phyloP scores from a whole-genome alignment of 2,797 vertebrate genomes.

The Carcharodon carcharias region DNA sequence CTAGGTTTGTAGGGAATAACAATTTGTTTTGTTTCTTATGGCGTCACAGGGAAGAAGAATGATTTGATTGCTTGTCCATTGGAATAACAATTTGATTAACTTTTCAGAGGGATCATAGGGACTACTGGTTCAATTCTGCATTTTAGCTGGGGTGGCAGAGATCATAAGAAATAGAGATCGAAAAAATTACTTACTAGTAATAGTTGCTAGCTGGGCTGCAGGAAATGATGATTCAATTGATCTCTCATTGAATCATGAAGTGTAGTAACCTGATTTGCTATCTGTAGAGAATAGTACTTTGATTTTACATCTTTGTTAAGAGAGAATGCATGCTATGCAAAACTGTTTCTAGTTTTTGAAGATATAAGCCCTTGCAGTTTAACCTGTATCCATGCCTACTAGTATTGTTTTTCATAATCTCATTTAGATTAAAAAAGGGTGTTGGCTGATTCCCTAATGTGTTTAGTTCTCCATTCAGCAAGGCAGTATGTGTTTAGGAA shows the following conservation, averaged over 20 bases:
- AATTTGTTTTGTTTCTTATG: neutral
- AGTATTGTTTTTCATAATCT: neutral
- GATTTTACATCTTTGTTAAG: neutral
- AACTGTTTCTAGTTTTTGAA: neutral
- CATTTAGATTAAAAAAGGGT: neutral
- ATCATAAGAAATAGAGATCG: neutral
- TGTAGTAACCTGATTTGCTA: neutral
- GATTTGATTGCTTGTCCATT: neutral
- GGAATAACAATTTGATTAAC: neutral
- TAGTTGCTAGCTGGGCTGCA: neutral
- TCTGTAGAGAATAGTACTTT: neutral
- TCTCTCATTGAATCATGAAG: neutral
- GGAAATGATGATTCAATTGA: neutral
- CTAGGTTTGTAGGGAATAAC: neutral
- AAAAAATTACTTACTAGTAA: neutral
- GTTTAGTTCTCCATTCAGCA: neutral
- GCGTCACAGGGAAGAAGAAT: neutral
- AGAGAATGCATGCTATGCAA: neutral
- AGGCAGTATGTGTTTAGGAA: neutral
- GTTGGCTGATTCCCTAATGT: constrained; percentile 24
- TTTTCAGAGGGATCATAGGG: neutral
- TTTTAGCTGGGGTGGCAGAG: neutral
- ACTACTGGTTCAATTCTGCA: neutral
- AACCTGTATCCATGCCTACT: constrained; percentile 2
- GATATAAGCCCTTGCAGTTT: neutral